phyloP scores from a whole-genome alignment of 2,797 vertebrate species.

The Epinephelus malabaricus region DNA sequence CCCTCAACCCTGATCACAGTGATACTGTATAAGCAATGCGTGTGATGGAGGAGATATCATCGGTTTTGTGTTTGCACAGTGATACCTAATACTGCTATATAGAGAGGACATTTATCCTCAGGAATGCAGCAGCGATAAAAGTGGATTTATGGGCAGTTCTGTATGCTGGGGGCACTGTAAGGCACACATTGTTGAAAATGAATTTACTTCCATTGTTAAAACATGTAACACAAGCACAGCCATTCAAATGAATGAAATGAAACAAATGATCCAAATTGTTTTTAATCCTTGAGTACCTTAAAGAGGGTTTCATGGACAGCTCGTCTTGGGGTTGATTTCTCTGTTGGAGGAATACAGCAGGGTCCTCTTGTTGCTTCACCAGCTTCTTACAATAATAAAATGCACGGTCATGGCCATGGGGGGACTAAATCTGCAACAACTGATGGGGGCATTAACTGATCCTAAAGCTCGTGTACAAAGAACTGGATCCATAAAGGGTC shows the following conservation, averaged over 20 bases:
- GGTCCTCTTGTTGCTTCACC: neutral
- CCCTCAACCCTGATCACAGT: slow-evolving; percentile 55
- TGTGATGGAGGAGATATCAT: slow-evolving; percentile 58
- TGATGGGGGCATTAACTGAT: too few relatives aligned
- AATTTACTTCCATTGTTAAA: slow-evolving; percentile 60
- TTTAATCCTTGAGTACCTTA: neutral
- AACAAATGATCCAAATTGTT: neutral
- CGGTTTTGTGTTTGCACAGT: slow-evolving; percentile 60
- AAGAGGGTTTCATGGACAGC: neutral
- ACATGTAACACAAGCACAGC: slow-evolving; percentile 20
- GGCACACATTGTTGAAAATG: slow-evolving; percentile 35
- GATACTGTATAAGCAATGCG: slow-evolving; percentile 58
- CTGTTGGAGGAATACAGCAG: neutral
- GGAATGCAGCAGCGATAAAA: slow-evolving; percentile 74
- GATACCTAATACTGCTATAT: slow-evolving; percentile 66
- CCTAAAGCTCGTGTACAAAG: too few relatives aligned
- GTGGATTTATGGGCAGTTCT: slow-evolving; percentile 67
- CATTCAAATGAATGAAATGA: neutral
- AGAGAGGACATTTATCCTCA: slow-evolving; percentile 65
- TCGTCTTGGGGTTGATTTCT: neutral
- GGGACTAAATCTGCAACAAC: too few relatives aligned
- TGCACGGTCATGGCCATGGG: too few relatives aligned
- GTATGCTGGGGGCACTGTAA: slow-evolving; percentile 40
- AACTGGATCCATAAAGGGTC: too few relatives aligned
- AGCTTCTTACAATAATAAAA: neutral